Evolutionary conservation across 2,113 vertebrate species (phyloP).

Genomic region (Uropsilus gracilis): DNA sequence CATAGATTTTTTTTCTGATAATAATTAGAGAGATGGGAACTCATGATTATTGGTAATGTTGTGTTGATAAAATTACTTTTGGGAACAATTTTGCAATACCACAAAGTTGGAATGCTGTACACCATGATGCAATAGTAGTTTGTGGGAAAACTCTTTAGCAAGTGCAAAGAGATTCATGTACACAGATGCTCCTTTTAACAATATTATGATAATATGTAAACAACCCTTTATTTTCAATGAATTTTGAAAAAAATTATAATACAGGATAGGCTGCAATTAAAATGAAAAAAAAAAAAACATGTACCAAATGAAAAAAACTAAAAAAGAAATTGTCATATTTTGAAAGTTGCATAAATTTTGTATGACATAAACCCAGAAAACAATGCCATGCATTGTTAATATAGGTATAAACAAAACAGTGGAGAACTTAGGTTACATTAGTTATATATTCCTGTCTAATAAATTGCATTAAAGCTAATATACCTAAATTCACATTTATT

Average conservation of each 20-base stretch:
- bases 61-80: background rate
- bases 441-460: background rate
- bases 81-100: background rate
- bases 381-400: background rate
- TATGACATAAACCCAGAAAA: background rate
- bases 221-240: background rate
- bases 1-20: background rate
- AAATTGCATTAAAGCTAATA: background rate
- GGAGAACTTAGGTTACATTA: background rate
- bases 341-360: background rate
- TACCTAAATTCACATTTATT: too few relatives aligned
- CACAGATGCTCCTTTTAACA: background rate
- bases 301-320: background rate
- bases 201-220: background rate
- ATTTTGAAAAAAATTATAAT: background rate
- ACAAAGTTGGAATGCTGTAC: background rate
- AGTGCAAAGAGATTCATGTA: background rate
- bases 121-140: background rate
- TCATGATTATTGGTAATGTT: background rate
- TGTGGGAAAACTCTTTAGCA: background rate
- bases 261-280: background rate
- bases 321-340: background rate
- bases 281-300: background rate
- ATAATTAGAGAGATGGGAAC: background rate
- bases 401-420: background rate